Evolutionary conservation across 2,888 invertebrate genomes (phyloP).

Genomic region (Scaptodrosophila latifasciaeformis): DNA sequence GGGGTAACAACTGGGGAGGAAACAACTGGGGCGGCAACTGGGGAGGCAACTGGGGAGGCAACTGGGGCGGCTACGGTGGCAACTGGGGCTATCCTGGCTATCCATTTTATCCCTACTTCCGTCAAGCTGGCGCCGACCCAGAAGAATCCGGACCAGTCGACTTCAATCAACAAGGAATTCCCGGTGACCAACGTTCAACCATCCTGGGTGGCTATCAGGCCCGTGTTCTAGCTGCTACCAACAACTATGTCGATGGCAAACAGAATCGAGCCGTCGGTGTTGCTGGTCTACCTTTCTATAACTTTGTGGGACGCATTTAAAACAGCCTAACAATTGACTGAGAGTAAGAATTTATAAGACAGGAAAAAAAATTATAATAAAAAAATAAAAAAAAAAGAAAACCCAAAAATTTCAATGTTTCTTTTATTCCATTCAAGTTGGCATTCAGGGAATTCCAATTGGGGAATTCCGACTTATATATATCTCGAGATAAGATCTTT

Average conservation of each 20-base stretch:
- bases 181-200: background rate
- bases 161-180: background rate
- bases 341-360: no score
- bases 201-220: constrained; percentile 43
- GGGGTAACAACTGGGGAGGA: background rate
- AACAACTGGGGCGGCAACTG: background rate
- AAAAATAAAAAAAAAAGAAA: constrained; percentile 2
- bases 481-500: no score
- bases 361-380: no score
- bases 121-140: constrained; percentile 9
- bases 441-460: no score
- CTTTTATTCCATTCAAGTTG: no score
- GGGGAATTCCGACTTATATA: no score
- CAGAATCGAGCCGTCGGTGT: constrained; percentile 21
- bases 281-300: constrained; percentile 37
- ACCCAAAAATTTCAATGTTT: background rate
- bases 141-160: background rate
- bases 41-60: background rate
- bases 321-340: background rate
- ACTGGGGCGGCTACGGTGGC: background rate
- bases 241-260: constrained; percentile 30
- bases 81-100: constrained; percentile 30
- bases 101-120: constrained; percentile 40
- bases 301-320: constrained; percentile 40
- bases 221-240: constrained; percentile 30